Evolutionary conservation across 2,888 invertebrate genomes (phyloP), one percentile per base, ranked within the genome.

Genomic region (Lucinisca nassula): DNA sequence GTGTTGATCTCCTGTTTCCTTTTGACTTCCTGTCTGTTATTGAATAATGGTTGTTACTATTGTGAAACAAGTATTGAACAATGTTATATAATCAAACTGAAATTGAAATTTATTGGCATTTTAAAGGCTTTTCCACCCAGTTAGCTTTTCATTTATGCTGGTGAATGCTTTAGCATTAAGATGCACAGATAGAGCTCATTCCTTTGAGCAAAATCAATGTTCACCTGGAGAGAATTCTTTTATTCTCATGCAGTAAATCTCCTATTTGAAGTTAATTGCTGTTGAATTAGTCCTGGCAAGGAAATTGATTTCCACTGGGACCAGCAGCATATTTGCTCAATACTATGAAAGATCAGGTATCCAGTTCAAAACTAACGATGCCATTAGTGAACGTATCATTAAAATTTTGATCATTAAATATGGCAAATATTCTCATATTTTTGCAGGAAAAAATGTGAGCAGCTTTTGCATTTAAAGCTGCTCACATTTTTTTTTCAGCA

Each of bases 261-360:
- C 67, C 32, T 67, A 24, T 32, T 32, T 35, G 67, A 67, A 67
- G 35, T 67, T 67, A 67, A 67, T 67, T 67, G 35, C 67, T 21
- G 35, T 67, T 35, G 67, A 35, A 67, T 67, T 67, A 35, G 32
- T 17, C 21, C 6, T 17, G 67, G 3, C 35, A 10, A 35, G 67
- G 61, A 67, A 30, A 67, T 67, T 67, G 67, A 67, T 67, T 67
- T 67, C 67, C 67, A n/a, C 12, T 35, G 67, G 67, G 67, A 67
- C 30, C n/a, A 4, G 27, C 8, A 27, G 24, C 27, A 27, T 67
- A 32, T 12, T 67, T 32, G 67, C 2, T 67, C 67, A 67, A 67
- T 67, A 67, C 67, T 21, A 24, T 24, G 35, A 30, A 21, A 30
- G 17, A 67, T 67, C 67, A 35, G 35, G 35, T 67, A 4, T 8